phyloP scores from a whole-genome alignment of 2,797 vertebrate species.

The Cirrhinus mrigala region DNA sequence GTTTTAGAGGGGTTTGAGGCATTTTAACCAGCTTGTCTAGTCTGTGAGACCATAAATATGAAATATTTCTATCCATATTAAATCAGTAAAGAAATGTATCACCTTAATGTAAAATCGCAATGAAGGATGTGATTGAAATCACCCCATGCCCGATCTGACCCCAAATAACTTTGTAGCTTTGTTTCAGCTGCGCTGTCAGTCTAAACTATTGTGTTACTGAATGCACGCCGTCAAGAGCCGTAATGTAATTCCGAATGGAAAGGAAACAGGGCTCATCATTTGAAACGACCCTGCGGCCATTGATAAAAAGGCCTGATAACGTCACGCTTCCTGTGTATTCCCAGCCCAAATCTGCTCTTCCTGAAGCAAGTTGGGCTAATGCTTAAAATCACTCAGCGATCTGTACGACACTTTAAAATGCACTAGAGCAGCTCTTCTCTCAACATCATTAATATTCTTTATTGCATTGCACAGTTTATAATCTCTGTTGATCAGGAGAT shows the following conservation, averaged over 20 bases:
- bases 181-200: conserved; percentile 64
- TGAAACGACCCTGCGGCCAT: conserved; percentile 75
- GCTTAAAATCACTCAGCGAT: conserved; percentile 65
- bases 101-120: not conserved
- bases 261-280: conserved; percentile 78
- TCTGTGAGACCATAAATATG: not conserved
- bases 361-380: conserved; percentile 73
- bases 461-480: conserved; percentile 49
- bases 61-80: not conserved
- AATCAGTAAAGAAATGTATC: not conserved
- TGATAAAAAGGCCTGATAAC: conserved; percentile 84
- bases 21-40: not conserved
- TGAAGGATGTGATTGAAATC: not conserved
- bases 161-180: conserved; percentile 43
- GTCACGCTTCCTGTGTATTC: conserved; percentile 74
- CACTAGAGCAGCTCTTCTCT: conserved; percentile 31
- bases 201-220: conserved; percentile 69
- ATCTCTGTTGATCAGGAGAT: conserved; percentile 51
- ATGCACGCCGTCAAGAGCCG: conserved; percentile 66
- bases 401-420: conserved; percentile 36
- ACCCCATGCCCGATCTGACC: conserved; percentile 36
- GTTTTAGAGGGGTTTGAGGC: not conserved
- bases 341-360: conserved; percentile 74
- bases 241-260: conserved; percentile 79
- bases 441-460: conserved; percentile 42